These are phyloP conservation scores for Drosophila tani DNA, from an alignment of 1,140 invertebrate species.

Conservation along the genomic window DNA sequence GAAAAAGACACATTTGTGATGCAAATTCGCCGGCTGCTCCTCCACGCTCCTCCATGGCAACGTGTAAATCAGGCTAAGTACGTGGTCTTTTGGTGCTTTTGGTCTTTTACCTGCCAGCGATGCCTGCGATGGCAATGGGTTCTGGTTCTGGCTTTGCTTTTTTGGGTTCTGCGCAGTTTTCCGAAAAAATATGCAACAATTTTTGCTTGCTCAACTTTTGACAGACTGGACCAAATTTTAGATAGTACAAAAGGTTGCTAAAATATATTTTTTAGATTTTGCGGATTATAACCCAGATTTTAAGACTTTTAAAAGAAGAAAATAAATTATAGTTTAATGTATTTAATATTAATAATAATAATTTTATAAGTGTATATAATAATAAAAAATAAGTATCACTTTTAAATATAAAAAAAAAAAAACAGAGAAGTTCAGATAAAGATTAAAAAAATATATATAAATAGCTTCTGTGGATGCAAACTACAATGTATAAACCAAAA, in stretches of 20 bases:
- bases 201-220: conserved; percentile 68
- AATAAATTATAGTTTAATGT: too few relatives aligned
- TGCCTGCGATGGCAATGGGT: conserved; percentile 2
- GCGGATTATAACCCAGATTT: rapidly evolving
- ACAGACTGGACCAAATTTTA: neutral
- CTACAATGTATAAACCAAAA: neutral
- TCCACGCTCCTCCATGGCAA: conserved; percentile 64
- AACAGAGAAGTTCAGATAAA: too few relatives aligned
- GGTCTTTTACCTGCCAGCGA: conserved; percentile 71
- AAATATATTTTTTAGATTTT: neutral
- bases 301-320: too few relatives aligned
- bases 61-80: conserved; percentile 83
- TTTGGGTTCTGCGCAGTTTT: conserved; percentile 11
- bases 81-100: conserved; percentile 81
- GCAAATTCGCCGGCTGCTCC: conserved; percentile 64
- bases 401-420: too few relatives aligned
- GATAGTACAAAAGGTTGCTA: neutral
- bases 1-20: conserved; percentile 84
- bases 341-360: too few relatives aligned
- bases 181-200: conserved; percentile 76
- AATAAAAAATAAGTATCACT: too few relatives aligned
- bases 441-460: neutral
- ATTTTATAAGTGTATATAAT: too few relatives aligned
- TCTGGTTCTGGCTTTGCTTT: conserved; percentile 26
- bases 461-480: neutral